Percentiles rank a stretch among this genome's conserved stretches.
phyloP scores from a whole-genome alignment of 2,113 vertebrate genomes.

The human region GRCh38 chr3:185717001-185717500 shows the following conservation, averaged over 20 bases:
- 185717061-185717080: neutral
- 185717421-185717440: neutral
- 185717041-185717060: neutral
- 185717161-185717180: neutral
- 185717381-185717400: neutral
- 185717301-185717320: neutral
- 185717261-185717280: neutral
- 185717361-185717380: neutral
- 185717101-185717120: neutral
- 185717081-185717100: neutral
- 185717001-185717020: neutral
- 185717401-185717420: neutral
- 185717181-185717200: neutral
- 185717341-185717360: neutral
- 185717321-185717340: neutral
- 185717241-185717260: neutral
- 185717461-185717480: conserved; percentile 28
- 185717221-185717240: neutral
- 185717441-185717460: conserved; percentile 29
- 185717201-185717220: neutral
- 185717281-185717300: conserved; percentile 18
- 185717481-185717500: conserved; percentile 34
- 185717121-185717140: neutral
- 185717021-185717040: neutral
- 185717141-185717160: neutral